Base-by-base conservation (phyloP, 2,113 vertebrate species). In the Trematocara variabile region DNA sequence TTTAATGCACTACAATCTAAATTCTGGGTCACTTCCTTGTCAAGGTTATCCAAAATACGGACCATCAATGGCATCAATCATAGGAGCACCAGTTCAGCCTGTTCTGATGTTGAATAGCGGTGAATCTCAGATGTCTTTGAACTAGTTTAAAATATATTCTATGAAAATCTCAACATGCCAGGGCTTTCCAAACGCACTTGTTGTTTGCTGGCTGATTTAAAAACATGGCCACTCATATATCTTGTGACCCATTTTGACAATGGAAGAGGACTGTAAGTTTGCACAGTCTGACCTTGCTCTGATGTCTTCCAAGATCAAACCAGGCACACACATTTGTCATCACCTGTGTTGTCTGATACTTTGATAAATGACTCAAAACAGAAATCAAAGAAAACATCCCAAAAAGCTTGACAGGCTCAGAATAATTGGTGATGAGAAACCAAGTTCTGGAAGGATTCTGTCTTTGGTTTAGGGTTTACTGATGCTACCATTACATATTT, bases 1-100 rank as follows among this genome's bases (percentile, higher is more conserved):
- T 88, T 87, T 93, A 93, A 92, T 91, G 82, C 83, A 87, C 81
- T 84, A 48, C 55, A 79, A n/a, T 85, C 10, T 83, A 55, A 93
- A 87, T 94, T 90, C 78, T 92, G 80, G 88, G 86, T 91, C 73
- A 82, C 78, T 85, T 82, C 50, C 65, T 75, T 41, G n/a, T 53
- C 73, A 56, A 41, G 80, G 82, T 68, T 77, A 87, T 81, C 50
- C 30, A 82, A 73, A 80, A 60, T 60, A 30, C 10, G 11, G 44
- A 82, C 41, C 33, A 82, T 41, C 50, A 75, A 73, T 78, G 80
- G 34, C 78, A n/a, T 63, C 25, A 81, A 7, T 82, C 75, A 52
- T 10, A 58, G 18, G 39, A 46, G 55, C 28, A 28, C 54, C 55
- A 37, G 48, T 25, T 60, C 56, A 22, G 44, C 55, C 77, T 53